Conservation (phyloP, 1,140 invertebrate genomes). For the Drosophila pruinosa region DNA sequence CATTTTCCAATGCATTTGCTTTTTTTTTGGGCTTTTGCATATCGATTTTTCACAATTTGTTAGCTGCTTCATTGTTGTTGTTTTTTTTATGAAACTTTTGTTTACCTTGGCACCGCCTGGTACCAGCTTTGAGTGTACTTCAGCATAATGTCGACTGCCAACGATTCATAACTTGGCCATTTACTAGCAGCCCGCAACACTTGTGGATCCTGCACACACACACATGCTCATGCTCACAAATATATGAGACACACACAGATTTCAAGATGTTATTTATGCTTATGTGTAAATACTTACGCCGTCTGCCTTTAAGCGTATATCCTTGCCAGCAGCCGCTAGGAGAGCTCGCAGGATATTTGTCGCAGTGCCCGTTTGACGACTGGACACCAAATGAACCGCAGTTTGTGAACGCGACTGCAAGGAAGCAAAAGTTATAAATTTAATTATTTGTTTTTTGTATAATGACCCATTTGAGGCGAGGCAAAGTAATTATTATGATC, state of each 20-base stretch:
- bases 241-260: not conserved
- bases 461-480: not conserved
- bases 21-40: slow-evolving; percentile 43
- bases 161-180: slow-evolving; percentile 41
- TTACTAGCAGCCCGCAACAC: slow-evolving; percentile 43
- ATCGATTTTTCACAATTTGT: slow-evolving; percentile 74
- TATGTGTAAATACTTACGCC: slow-evolving; percentile 87
- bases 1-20: slow-evolving; percentile 59
- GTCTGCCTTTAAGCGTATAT: slow-evolving; percentile 92
- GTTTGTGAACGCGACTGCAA: slow-evolving; percentile 88
- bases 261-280: not conserved
- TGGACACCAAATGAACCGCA: slow-evolving; percentile 95
- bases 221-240: no score
- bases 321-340: slow-evolving; percentile 92
- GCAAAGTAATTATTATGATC: slow-evolving; percentile 1
- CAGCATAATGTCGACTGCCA: slow-evolving; percentile 32
- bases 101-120: slow-evolving; percentile 80
- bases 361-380: slow-evolving; percentile 93
- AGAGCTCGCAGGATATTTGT: slow-evolving; percentile 94
- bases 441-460: not conserved
- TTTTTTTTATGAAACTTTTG: slow-evolving; percentile 73
- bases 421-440: not conserved
- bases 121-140: slow-evolving; percentile 64
- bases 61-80: slow-evolving; percentile 30
- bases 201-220: slow-evolving; percentile 46